phyloP scores from a whole-genome alignment of 1,140 invertebrate genomes.

The Heliconius nattereri region DNA sequence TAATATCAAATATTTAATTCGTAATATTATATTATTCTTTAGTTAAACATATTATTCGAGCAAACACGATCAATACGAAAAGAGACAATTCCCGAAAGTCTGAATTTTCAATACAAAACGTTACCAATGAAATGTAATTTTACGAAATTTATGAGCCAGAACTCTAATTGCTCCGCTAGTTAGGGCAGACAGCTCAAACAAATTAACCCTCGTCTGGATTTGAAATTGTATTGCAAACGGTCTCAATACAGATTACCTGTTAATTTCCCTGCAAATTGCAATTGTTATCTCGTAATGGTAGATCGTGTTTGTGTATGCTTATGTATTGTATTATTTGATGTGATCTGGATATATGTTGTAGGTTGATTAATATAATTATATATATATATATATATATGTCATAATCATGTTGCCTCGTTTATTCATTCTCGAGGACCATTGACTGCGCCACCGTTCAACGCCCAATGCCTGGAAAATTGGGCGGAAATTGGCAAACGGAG shows the following conservation, averaged over 20 bases:
- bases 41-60: neutral
- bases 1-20: neutral
- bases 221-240: conserved; percentile 41
- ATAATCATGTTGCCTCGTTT: neutral
- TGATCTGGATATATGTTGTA: neutral
- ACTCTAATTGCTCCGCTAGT: conserved; percentile 26
- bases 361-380: too few relatives aligned
- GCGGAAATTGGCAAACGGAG: too few relatives aligned
- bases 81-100: neutral
- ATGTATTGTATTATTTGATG: neutral
- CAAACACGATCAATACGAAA: neutral
- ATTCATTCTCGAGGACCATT: neutral
- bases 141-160: conserved; percentile 25
- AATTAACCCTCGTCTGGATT: conserved; percentile 40
- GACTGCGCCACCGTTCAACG: too few relatives aligned
- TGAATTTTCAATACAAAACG: conserved; percentile 6
- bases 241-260: conserved; percentile 39
- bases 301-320: conserved; percentile 18
- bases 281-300: conserved; percentile 32
- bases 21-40: neutral
- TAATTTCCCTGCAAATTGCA: conserved; percentile 38
- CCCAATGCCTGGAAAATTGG: too few relatives aligned
- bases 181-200: conserved; percentile 37
- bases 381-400: too few relatives aligned
- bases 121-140: conserved; percentile 21